phyloP scores from a whole-genome alignment of 2,113 vertebrate species.

The Cyanistes caeruleus region DNA sequence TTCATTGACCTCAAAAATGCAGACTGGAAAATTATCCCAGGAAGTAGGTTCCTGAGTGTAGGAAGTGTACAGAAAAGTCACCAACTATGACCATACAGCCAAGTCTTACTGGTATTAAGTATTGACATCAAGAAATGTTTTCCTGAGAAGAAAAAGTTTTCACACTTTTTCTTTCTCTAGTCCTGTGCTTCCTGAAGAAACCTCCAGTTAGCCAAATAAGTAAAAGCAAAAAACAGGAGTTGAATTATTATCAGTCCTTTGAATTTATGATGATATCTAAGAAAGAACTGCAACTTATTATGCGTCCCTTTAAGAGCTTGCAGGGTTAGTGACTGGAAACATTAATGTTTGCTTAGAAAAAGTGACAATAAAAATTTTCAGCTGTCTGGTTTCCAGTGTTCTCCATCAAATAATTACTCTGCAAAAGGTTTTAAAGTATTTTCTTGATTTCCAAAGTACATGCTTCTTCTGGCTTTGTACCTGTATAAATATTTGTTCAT shows the following conservation, averaged over 20 bases:
- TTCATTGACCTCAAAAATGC: background rate
- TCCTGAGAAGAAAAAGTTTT: background rate
- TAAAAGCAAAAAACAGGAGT: background rate
- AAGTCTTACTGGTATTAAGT: background rate
- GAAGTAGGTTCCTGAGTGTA: background rate
- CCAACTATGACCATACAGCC: background rate
- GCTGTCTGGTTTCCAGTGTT: background rate
- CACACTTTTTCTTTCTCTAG: background rate
- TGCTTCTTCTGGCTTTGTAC: background rate
- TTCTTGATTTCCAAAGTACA: background rate
- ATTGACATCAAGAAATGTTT: background rate
- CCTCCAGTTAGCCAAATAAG: background rate
- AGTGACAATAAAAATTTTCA: background rate
- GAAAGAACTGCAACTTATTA: background rate
- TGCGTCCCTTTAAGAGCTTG: background rate
- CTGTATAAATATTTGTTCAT: background rate
- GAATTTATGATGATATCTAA: background rate
- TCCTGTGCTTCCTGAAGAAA: background rate
- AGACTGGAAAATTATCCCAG: background rate
- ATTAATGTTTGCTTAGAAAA: background rate
- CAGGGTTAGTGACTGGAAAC: background rate
- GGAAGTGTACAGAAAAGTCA: background rate
- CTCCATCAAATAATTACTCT: background rate
- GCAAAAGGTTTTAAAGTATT: background rate
- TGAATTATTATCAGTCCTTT: background rate